Evolutionary conservation across 2,888 invertebrate genomes (phyloP), one percentile per base, ranked within the genome.

Genomic region (Lycophotia porphyrea): DNA sequence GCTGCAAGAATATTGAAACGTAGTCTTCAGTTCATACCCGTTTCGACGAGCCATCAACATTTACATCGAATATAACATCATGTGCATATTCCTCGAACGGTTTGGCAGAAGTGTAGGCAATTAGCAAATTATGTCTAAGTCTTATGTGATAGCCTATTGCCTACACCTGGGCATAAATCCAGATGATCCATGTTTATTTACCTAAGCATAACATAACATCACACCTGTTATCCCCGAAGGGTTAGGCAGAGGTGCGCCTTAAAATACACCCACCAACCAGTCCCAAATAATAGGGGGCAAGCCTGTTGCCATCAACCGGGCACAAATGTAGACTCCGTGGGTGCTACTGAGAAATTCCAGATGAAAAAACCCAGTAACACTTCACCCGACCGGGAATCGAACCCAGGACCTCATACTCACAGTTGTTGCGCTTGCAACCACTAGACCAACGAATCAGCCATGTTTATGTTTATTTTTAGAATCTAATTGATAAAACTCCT

Each of bases 381-480:
- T 21, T 21, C 21, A 7, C 8, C 21, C 1, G 21, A 21, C 47
- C 21, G 7, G 21, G 21, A 24, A 24, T 9, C 49, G 49, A 49
- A 49, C 49, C 3, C 49, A 24, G 9, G 9, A 9, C 9, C 9
- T 47, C 21, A 9, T 24, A 34, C 34, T 34, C 21, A 4, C 24
- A 49, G 24, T 4, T 24, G 24, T 49, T 0, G 24, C 24, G 3
- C 49, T 49, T 49, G 2, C 9, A 4, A 24, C 9, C 24, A 9
- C 24, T 7, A 2, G 5, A 24, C 47, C 24, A 8, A 47, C 8
- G 24, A 47, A 24, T 8, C 24, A 24, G 4, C 27, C 24, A 39
- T 71, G 27, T 39, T 44, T 60, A 39, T 71, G 27, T 39, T 44
- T 60, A 65, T 52, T 27, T 66, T 36, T n/a, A 47, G 36, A 13